Conservation (phyloP, 2,888 invertebrate species). For the Oscheius onirici region DNA sequence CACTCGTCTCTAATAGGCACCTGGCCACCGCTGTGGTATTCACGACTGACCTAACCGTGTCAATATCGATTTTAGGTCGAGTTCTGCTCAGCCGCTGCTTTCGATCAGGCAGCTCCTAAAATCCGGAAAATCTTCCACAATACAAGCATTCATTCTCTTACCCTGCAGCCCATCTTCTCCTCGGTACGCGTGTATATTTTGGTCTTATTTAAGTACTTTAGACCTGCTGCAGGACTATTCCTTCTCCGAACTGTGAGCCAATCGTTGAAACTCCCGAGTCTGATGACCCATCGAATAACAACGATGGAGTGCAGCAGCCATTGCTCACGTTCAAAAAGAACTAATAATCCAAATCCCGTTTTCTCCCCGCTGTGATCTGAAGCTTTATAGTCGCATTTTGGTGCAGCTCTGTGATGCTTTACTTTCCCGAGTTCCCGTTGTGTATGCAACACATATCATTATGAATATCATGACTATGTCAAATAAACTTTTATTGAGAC, state of each 20-base stretch:
- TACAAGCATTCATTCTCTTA: conserved; percentile 75
- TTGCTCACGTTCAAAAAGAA: background rate
- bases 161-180: conserved; percentile 74
- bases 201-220: background rate
- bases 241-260: background rate
- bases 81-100: conserved; percentile 72
- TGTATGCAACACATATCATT: background rate
- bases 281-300: background rate
- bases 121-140: conserved; percentile 74
- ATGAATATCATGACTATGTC: background rate
- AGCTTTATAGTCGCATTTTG: conserved; percentile 21
- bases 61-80: conserved; percentile 71
- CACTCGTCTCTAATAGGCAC: conserved; percentile 72
- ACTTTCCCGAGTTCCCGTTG: background rate
- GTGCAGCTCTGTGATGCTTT: conserved; percentile 22
- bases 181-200: conserved; percentile 22
- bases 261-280: conserved; percentile 13
- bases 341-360: background rate
- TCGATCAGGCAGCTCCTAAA: conserved; percentile 72
- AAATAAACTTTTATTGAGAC: conserved; percentile 15
- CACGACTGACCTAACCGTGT: conserved; percentile 20
- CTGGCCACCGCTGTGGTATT: conserved; percentile 27
- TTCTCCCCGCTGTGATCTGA: conserved; percentile 3
- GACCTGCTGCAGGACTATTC: background rate
- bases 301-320: conserved; percentile 8